Percentiles rank a stretch among this genome's conserved stretches.
Evolutionary conservation across 2,113 vertebrate genomes (phyloP).

Genomic region (Helogale parvula): DNA sequence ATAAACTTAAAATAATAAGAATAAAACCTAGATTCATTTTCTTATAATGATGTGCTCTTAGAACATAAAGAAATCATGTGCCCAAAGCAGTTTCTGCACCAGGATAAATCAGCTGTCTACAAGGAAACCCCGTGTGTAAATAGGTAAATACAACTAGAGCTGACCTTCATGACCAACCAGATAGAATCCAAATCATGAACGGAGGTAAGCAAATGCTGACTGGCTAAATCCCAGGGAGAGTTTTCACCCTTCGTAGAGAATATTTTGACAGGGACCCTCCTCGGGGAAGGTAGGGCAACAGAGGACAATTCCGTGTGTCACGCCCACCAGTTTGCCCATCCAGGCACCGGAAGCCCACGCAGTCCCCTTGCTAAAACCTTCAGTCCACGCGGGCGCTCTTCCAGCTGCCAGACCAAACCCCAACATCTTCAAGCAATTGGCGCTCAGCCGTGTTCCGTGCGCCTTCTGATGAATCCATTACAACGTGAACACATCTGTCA

Average conservation of each 20-base stretch:
- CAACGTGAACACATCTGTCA: background rate
- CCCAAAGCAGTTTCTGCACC: background rate
- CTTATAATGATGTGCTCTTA: background rate
- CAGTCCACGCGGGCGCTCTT: background rate
- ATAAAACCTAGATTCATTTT: background rate
- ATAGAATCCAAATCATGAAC: fast-evolving
- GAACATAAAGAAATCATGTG: background rate
- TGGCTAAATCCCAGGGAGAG: too few relatives aligned
- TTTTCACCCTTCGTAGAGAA: too few relatives aligned
- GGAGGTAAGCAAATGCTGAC: background rate
- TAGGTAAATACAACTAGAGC: too few relatives aligned
- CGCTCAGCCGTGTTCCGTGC: background rate
- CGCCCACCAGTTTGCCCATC: background rate
- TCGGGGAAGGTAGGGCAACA: fast-evolving
- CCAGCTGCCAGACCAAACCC: background rate
- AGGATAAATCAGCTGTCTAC: background rate
- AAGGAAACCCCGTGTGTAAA: background rate
- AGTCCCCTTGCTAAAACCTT: background rate
- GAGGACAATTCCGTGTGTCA: fast-evolving
- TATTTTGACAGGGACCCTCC: too few relatives aligned
- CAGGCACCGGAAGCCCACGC: constrained; percentile 27
- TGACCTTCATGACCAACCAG: too few relatives aligned
- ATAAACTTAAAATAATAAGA: background rate
- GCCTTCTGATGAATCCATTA: background rate
- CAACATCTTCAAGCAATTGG: background rate